Evolutionary conservation across 2,888 invertebrate species (phyloP).

Genomic region (Sphaeridia pumilis): DNA sequence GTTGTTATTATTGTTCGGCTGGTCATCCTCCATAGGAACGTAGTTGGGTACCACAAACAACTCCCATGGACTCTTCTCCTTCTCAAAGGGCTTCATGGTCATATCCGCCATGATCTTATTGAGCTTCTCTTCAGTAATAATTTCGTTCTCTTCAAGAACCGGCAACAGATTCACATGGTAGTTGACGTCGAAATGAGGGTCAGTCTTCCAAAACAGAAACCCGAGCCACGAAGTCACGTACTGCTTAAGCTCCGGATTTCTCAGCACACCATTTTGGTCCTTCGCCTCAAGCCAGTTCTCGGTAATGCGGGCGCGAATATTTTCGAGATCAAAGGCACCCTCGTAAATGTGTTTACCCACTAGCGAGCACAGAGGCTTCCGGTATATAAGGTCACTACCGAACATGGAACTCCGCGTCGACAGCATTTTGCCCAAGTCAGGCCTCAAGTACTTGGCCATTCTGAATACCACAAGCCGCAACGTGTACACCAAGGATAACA

Average conservation of each 20-base stretch:
- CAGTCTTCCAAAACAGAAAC: constrained; percentile 16
- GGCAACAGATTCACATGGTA: constrained; percentile 9
- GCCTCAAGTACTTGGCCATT: neutral
- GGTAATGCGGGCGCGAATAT: neutral
- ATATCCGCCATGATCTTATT: constrained; percentile 11
- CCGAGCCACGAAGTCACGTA: constrained; percentile 12
- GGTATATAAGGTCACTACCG: constrained; percentile 12
- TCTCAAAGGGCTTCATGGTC: constrained; percentile 6
- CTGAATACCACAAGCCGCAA: constrained; percentile 9
- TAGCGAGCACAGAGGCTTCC: constrained; percentile 20
- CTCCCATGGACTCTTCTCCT: constrained; percentile 5
- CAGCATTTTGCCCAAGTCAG: constrained; percentile 17
- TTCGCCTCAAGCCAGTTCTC: constrained; percentile 12
- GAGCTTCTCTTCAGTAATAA: constrained; percentile 8
- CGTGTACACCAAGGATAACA: constrained; percentile 6
- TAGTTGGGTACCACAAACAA: constrained; percentile 11
- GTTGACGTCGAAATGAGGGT: constrained; percentile 4
- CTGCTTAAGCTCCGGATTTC: constrained; percentile 14
- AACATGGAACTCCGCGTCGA: constrained; percentile 7
- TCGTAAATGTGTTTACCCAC: constrained; percentile 9
- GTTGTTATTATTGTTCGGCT: neutral
- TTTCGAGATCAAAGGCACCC: constrained; percentile 6
- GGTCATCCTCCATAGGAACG: constrained; percentile 1
- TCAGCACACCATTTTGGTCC: constrained; percentile 5
- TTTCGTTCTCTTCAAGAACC: neutral